A percentile compares a stretch with the other conserved stretches of the same genome.
These are phyloP conservation scores for Myiozetetes cayanensis DNA, from an alignment of 2,113 vertebrate genomes.

Conservation along the genomic window DNA sequence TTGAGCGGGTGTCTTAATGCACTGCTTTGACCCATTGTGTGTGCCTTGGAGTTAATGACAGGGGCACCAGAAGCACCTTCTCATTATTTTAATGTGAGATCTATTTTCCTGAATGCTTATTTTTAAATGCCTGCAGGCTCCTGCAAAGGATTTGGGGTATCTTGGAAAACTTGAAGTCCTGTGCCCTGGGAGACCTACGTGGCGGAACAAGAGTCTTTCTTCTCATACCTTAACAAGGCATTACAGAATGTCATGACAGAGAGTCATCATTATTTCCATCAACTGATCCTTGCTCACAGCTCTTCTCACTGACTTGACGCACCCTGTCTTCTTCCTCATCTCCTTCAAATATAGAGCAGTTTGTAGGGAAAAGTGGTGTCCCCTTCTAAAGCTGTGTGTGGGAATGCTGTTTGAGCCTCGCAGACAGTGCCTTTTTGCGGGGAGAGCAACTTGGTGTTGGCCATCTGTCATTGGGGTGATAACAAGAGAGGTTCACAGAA, in stretches of 20 bases:
- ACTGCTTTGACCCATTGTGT: not conserved
- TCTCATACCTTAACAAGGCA: not conserved
- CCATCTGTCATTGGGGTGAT: not conserved
- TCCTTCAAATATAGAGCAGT: not conserved
- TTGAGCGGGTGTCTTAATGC: constrained; percentile 25
- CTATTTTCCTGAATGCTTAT: not conserved
- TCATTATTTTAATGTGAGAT: not conserved
- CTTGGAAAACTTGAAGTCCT: not conserved
- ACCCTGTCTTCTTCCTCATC: not conserved
- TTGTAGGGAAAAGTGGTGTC: not conserved
- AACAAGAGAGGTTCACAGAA: not conserved
- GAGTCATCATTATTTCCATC: not conserved
- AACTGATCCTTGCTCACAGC: not conserved
- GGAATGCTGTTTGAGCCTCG: not conserved
- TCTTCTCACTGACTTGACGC: not conserved
- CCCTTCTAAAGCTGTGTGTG: not conserved
- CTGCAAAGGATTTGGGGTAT: not conserved
- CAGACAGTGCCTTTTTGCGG: not conserved
- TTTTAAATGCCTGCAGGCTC: not conserved
- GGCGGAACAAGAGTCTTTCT: not conserved
- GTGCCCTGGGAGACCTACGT: not conserved
- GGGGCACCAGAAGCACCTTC: not conserved
- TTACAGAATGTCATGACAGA: not conserved
- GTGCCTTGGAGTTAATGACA: not conserved
- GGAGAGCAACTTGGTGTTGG: not conserved